These are phyloP conservation scores for Callionymus lyra DNA, from an alignment of 2,113 vertebrate genomes.

Conservation along the genomic window DNA sequence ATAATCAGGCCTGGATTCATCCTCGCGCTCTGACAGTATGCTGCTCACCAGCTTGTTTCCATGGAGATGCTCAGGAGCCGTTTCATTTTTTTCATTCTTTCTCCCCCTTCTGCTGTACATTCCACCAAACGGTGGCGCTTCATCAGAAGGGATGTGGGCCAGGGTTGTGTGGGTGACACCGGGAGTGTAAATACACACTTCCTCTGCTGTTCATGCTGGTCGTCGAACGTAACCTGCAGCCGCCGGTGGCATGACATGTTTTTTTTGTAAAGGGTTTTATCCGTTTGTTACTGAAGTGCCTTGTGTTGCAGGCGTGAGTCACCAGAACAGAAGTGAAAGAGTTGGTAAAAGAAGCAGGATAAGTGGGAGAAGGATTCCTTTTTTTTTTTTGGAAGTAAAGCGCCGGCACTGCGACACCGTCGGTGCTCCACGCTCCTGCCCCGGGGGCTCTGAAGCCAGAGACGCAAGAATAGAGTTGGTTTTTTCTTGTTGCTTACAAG, in stretches of 20 bases:
- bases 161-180: conserved; percentile 26
- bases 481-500: too few species aligned
- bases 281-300: conserved; percentile 1
- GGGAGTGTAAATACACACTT: conserved; percentile 3
- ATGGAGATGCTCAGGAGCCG: conserved; percentile 64
- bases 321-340: conserved; percentile 20
- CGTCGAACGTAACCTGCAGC: conserved; percentile 6
- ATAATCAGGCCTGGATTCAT: conserved; percentile 57
- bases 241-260: conserved; percentile 5
- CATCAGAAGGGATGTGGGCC: conserved; percentile 51
- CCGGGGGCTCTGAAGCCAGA: too few species aligned
- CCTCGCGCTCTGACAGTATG: conserved; percentile 51
- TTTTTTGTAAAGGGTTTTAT: conserved; percentile 19
- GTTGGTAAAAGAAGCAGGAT: conserved; percentile 11
- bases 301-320: conserved; percentile 16
- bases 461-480: too few species aligned
- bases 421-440: too few species aligned
- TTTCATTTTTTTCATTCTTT: conserved; percentile 17
- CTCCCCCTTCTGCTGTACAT: conserved; percentile 48
- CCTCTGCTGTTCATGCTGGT: conserved; percentile 7
- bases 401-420: too few species aligned
- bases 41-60: conserved; percentile 63
- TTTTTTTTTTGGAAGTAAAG: too few species aligned
- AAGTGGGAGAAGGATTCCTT: conserved; percentile 19
- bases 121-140: conserved; percentile 45